A percentile compares a stretch with the other conserved stretches of the same genome.
These are phyloP conservation scores for Pollimyrus isidori DNA, from an alignment of 2,113 vertebrate genomes.

Conservation along the genomic window DNA sequence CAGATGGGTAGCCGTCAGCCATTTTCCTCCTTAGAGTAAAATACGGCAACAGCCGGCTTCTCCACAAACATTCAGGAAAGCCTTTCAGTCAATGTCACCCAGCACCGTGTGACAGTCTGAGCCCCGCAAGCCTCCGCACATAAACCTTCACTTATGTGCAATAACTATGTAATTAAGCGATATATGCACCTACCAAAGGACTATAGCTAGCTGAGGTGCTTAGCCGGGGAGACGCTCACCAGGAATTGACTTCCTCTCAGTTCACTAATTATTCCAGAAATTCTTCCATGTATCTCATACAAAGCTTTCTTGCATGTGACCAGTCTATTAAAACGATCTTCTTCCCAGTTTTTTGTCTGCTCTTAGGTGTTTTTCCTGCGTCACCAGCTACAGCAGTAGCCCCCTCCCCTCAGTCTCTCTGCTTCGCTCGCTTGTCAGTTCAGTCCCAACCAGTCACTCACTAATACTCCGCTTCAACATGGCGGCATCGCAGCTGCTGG, in stretches of 20 bases:
- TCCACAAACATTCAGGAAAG: conserved; percentile 4
- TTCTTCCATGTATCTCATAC: conserved; percentile 53
- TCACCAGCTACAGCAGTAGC: conserved; percentile 64
- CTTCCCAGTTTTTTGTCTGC: conserved; percentile 48
- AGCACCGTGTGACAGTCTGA: background rate
- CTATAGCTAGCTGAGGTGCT: background rate
- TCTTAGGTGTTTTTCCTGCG: conserved; percentile 81
- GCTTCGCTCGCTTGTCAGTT: conserved; percentile 56
- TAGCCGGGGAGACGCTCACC: conserved; percentile 48
- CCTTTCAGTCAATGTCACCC: background rate
- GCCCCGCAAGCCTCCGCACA: background rate
- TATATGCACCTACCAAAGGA: conserved; percentile 4
- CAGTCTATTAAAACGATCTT: conserved; percentile 41
- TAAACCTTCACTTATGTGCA: background rate
- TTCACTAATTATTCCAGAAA: conserved; percentile 58
- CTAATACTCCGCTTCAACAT: conserved; percentile 58
- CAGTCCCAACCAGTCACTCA: conserved; percentile 50
- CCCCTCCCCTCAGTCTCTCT: conserved; percentile 40
- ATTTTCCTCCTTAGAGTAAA: conserved; percentile 60
- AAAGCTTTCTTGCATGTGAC: conserved; percentile 41
- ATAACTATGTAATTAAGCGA: background rate
- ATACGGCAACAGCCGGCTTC: conserved; percentile 22
- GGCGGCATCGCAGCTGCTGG: conserved; percentile 55
- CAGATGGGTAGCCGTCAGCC: conserved; percentile 65
- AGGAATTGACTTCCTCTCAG: conserved; percentile 59